Evolutionary conservation across 1,140 invertebrate species (phyloP), one percentile per base, ranked within the genome.

Genomic region (Helicorthomorpha holstii): DNA sequence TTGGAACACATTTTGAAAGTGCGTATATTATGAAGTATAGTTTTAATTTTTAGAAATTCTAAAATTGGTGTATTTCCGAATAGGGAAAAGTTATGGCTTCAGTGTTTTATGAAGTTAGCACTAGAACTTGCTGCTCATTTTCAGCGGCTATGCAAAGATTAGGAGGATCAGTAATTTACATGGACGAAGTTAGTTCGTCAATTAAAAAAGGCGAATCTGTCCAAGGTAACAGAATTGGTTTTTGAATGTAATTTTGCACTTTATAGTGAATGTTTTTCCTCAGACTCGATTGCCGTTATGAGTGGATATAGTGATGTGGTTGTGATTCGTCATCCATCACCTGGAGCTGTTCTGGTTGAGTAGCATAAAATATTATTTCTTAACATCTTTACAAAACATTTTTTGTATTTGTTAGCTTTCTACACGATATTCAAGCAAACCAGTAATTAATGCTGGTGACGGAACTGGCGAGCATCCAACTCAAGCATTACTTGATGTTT

Each of bases 381-480:
- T 3, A 34, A 27, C 49, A 19, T 51, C 3, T n/a, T 43, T 7
- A 34, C 16, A n/a, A n/a, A n/a, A n/a, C n/a, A 7, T 7, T 16
- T 34, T 34, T 34, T 16, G 16, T 16, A 23, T 27, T 12, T 19
- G 57, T 53, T 57, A 93, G 85, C 74, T 76, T 60, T 90, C 88
- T 19, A 79, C 89, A 0, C 72, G 77, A 16, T 78, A 81, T 53
- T 83, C 81, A 60, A 75, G 82, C 1, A 93, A 87, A 61, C 92
- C 95, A 0, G 66, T 99, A 2, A 82, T 99, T 29, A 99, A 98
- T 74, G 96, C 91, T 25, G 96, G 96, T 16, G 94, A 98, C 72
- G 96, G 96, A 24, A 76, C 89, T 3, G 96, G 96, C 0, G 93
- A 99, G 70, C 96, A 99, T 72, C 96, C 96, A 0, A 97, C 92